Conservation (phyloP, 2,113 vertebrate genomes). For the Brachirus orientalis region DNA sequence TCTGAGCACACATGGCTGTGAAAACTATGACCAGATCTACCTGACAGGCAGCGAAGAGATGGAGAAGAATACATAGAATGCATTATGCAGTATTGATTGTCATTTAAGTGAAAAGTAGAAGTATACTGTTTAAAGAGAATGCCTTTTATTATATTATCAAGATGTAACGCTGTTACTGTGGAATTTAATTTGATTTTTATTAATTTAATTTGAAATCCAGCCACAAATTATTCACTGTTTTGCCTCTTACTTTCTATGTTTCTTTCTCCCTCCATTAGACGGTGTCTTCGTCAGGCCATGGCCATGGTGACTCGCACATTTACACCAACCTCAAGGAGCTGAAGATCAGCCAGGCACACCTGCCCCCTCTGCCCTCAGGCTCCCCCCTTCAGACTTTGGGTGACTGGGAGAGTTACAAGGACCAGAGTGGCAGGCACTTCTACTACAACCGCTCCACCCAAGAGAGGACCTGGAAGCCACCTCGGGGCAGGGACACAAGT, state of each 20-base stretch:
- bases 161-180: too few relatives aligned
- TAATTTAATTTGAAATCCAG: not conserved
- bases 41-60: too few relatives aligned
- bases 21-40: too few relatives aligned
- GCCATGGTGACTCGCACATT: conserved; percentile 90
- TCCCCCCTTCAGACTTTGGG: conserved; percentile 85
- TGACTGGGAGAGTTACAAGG: conserved; percentile 94
- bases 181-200: too few relatives aligned
- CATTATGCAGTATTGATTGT: too few relatives aligned
- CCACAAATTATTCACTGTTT: conserved; percentile 15
- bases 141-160: too few relatives aligned
- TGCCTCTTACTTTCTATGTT: not conserved
- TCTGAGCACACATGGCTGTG: too few relatives aligned
- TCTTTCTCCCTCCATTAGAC: conserved; percentile 78
- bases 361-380: conserved; percentile 86
- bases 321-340: conserved; percentile 95
- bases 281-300: conserved; percentile 85
- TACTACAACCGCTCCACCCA: conserved; percentile 93
- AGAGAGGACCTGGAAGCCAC: conserved; percentile 96
- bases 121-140: too few relatives aligned
- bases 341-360: conserved; percentile 89
- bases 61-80: too few relatives aligned
- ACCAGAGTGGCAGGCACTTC: conserved; percentile 88
- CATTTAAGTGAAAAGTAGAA: too few relatives aligned
- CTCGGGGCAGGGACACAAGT: conserved; percentile 85